Base-by-base conservation (phyloP, 2,113 vertebrate species). In the Tretioscincus oriximinensis region DNA sequence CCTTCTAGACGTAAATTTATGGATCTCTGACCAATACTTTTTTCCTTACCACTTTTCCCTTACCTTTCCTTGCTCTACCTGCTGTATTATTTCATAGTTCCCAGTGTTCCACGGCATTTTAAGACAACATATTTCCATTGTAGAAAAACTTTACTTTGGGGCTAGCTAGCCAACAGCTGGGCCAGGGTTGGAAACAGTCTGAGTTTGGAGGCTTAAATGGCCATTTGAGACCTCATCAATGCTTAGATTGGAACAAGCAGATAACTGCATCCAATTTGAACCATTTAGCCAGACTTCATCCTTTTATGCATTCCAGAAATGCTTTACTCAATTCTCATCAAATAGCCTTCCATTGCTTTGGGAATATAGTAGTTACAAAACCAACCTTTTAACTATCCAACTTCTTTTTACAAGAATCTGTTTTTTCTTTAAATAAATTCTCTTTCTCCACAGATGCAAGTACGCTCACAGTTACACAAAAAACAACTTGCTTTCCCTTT, bases 301-400 rank as follows among this genome's bases (percentile, higher is more conserved):
- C 45, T 58, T 87, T 85, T 63, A 88, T 88, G 90, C 92, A 93
- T 93, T 93, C 91, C 92, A 88, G 68, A 91, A 89, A 92, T 92
- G 76, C 88, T 89, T 93, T 92, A 90, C 90, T 90, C 81, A 2
- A 81, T 90, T 92, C 90, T 89, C 87, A 90, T 92, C 92, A 91
- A 91, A 84, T 82, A 89, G 90, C 79, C 89, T 89, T 86, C 88
- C 78, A 90, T 87, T 86, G 87, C 87, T 90, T 82, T 81, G 90
- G 90, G 90, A 92, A 88, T 91, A 90, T 87, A 83, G 89, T 87
- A 90, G 90, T 81, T 2, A 24, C 70, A 80, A 91, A 88, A 90
- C 85, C 87, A 76, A 85, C 86, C 88, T 89, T 92, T 91, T 91
- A 89, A 88, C 89, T 83, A 91, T 85, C 88, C 89, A 88, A 87